Evolutionary conservation across 2,797 vertebrate genomes (phyloP), one percentile per base, ranked within the genome.

Genomic region (Remorina albescens): DNA sequence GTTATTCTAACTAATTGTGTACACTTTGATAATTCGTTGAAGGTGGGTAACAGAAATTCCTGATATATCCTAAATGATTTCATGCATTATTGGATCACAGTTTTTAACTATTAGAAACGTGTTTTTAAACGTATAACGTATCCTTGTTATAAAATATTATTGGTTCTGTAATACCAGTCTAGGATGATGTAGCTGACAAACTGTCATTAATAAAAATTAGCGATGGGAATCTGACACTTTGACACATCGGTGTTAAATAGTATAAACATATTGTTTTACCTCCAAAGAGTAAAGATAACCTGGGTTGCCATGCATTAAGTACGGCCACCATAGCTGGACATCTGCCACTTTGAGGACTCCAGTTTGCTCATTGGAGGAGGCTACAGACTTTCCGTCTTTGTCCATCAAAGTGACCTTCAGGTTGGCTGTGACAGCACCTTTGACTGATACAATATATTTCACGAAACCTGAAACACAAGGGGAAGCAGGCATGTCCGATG

Each of bases 271-370:
- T 3, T 8, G 39, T 34, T 79, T 83, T 90, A 97, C 96, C 96
- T 97, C 95, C 89, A 99, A 78, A 2, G 90, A 94, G 79, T 99
- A 99, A 42, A 97, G 93, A 80, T 98, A 98, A 34, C 94, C 98
- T 2, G 96, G 96, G 59, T 82, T 94, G 67, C 95, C 90, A 0
- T 97, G 95, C 97, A 98, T 98, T 89, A 99, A 87, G 74, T 96
- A 98, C 0, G 98, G 98, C 98, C 98, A 99, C 98, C 98, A 99
- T 69, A 98, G 95, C 4, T 92, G 92, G 37, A 96, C 96, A 16
- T 93, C 82, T 1, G 70, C 70, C 63, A 99, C 95, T 89, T 91
- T 95, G n/a, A 99, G 94, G 34, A 93, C 88, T 55, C 96, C 97
- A 30, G 32, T 39, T 1, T 58, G 2, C 0, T 90, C 91, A 0